phyloP scores from a whole-genome alignment of 2,113 vertebrate species.

The Haemorhous mexicanus region DNA sequence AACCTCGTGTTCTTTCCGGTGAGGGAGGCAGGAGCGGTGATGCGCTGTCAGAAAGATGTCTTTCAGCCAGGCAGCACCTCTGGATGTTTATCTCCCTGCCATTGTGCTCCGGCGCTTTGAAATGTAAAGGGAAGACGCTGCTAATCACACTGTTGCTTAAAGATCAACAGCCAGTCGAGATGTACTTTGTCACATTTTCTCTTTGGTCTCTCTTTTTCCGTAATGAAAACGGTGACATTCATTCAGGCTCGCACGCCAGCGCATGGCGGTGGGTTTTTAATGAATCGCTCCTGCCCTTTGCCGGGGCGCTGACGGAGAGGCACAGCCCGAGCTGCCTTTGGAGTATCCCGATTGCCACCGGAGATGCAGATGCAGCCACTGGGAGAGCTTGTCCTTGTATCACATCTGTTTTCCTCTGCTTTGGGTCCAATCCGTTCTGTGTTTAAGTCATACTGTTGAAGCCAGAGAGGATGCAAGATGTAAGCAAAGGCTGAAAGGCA shows the following conservation, averaged over 20 bases:
- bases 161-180: conserved; percentile 53
- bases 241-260: neutral
- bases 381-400: rapidly evolving
- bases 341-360: neutral
- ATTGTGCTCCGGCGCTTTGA: conserved; percentile 41
- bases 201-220: conserved; percentile 40
- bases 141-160: conserved; percentile 58
- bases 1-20: conserved; percentile 17
- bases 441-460: neutral
- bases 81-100: conserved; percentile 55
- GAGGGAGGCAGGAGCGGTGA: neutral
- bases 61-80: conserved; percentile 44
- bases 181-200: conserved; percentile 51
- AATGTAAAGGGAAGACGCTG: conserved; percentile 30
- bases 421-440: rapidly evolving
- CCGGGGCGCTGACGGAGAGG: neutral
- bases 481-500: neutral
- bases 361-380: neutral
- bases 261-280: neutral
- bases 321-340: neutral
- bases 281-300: conserved; percentile 6
- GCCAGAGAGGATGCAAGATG: neutral
- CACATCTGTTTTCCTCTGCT: neutral
- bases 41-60: conserved; percentile 24
- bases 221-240: conserved; percentile 47